Conservation (phyloP, 2,888 invertebrate genomes). For the Lasioglossum leucozonium region DNA sequence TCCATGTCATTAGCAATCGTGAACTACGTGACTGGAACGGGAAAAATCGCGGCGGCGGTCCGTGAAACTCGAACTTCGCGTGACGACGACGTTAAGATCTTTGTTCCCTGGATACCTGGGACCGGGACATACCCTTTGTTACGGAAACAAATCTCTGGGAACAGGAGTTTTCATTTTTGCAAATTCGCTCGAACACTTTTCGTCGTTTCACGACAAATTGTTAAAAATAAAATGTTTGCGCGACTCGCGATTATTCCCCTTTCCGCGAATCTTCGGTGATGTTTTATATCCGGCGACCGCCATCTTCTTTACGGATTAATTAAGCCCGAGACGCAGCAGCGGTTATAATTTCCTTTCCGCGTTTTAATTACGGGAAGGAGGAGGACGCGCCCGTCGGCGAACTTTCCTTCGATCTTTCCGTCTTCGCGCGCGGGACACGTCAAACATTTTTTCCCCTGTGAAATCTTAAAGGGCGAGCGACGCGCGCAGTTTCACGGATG, state of each 20-base stretch:
- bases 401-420: not conserved
- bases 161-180: not conserved
- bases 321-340: constrained; percentile 35
- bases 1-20: constrained; percentile 40
- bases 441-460: constrained; percentile 26
- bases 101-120: constrained; percentile 23
- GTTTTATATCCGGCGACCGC: constrained; percentile 38
- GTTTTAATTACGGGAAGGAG: constrained; percentile 47
- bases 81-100: constrained; percentile 41
- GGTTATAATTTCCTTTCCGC: constrained; percentile 41
- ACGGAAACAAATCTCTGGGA: constrained; percentile 3
- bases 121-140: not conserved
- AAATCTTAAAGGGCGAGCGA: constrained; percentile 32
- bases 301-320: constrained; percentile 43
- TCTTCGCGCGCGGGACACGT: not conserved
- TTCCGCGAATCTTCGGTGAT: constrained; percentile 29
- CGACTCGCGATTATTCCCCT: constrained; percentile 26
- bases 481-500: constrained; percentile 16
- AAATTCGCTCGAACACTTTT: not conserved
- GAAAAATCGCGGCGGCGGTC: constrained; percentile 32
- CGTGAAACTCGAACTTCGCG: constrained; percentile 50
- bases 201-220: no score
- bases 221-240: constrained; percentile 36
- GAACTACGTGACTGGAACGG: constrained; percentile 51
- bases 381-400: not conserved